A percentile compares a stretch with the other conserved stretches of the same genome.
These are phyloP conservation scores for Coilia nasus DNA, from an alignment of 2,797 vertebrate genomes.

Conservation along the genomic window DNA sequence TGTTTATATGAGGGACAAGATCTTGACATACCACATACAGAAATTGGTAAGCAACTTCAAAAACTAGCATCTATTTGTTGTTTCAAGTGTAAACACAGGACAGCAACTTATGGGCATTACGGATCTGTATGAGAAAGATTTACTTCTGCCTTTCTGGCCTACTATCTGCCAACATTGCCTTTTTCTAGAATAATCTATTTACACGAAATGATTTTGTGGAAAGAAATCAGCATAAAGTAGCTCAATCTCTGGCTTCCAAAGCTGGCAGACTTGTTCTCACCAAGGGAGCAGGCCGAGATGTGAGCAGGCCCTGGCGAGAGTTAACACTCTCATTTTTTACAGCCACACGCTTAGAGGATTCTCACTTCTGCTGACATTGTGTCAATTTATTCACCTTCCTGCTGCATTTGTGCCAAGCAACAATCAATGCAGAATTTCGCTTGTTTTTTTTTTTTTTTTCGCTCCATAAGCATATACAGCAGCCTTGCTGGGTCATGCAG, in stretches of 20 bases:
- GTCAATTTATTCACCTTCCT: slow-evolving; percentile 6
- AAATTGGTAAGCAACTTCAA: background rate
- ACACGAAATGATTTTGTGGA: background rate
- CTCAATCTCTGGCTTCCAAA: background rate
- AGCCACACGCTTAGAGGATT: background rate
- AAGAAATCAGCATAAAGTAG: background rate
- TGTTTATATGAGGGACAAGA: background rate
- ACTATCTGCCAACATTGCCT: background rate
- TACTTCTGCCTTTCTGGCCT: no score
- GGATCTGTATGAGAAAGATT: background rate
- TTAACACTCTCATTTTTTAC: background rate
- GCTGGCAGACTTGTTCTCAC: background rate
- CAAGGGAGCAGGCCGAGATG: background rate
- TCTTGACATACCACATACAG: background rate
- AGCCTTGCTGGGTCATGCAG: background rate
- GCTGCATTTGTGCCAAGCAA: background rate
- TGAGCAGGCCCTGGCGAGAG: background rate
- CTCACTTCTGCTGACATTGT: slow-evolving; percentile 19
- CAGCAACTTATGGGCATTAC: background rate
- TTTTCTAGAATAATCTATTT: background rate
- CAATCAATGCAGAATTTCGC: background rate
- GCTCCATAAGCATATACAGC: background rate
- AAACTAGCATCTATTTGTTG: background rate
- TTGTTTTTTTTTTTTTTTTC: background rate
- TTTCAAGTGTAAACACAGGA: background rate